Percentiles rank a stretch among this genome's conserved stretches.
These are phyloP conservation scores for Tromatobia lineatoria DNA, from an alignment of 2,888 invertebrate genomes.

Conservation along the genomic window DNA sequence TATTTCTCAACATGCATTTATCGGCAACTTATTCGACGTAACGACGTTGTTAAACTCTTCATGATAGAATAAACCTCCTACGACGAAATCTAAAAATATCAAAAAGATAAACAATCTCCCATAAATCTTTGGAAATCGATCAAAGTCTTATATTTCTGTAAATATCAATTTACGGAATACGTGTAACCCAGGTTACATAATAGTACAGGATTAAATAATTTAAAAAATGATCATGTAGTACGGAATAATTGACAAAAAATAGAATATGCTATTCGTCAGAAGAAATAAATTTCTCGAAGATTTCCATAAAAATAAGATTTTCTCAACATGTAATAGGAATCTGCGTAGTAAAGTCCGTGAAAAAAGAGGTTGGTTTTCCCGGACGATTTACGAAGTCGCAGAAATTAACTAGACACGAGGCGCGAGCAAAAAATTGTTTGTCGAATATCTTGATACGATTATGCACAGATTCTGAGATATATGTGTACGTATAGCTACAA, in stretches of 20 bases:
- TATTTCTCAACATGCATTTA: no score
- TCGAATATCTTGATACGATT: conserved; percentile 29
- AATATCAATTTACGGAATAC: not conserved
- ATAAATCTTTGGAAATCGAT: not conserved
- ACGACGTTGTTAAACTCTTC: no score
- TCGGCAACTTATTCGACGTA: no score
- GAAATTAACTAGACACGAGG: not conserved
- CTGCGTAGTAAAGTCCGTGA: not conserved
- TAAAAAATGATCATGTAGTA: not conserved
- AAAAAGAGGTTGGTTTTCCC: conserved; percentile 33
- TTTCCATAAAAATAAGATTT: not conserved
- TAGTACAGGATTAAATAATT: not conserved
- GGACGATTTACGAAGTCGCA: conserved; percentile 29
- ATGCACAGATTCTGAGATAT: conserved; percentile 12
- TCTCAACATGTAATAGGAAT: not conserved
- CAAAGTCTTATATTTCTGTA: not conserved
- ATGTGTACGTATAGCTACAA: not conserved
- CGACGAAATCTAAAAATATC: not conserved
- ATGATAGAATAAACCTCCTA: not conserved
- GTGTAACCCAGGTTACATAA: no score
- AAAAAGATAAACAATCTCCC: not conserved
- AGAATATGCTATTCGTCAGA: not conserved
- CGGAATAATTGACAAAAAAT: not conserved
- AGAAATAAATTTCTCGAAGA: not conserved
- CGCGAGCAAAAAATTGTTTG: conserved; percentile 48